Conservation (phyloP, 2,797 vertebrate species). For the Apodemus agrarius region DNA sequence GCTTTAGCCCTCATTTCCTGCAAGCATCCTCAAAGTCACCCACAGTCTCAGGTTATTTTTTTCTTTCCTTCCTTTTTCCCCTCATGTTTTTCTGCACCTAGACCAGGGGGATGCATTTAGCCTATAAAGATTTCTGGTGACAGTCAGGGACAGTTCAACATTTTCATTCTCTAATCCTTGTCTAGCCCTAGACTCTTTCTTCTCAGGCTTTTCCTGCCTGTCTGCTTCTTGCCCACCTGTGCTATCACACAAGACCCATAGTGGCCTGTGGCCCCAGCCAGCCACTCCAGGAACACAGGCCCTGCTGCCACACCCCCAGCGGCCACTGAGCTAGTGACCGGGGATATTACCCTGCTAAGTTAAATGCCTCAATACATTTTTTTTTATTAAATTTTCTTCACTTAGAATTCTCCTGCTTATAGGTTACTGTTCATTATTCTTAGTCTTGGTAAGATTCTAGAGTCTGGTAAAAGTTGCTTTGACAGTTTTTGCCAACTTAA, state of each 20-base stretch:
- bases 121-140: not conserved
- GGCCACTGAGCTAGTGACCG: not conserved
- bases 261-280: not conserved
- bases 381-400: not conserved
- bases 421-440: not conserved
- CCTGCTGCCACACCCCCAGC: not conserved
- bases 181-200: no score
- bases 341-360: not conserved
- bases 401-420: not conserved
- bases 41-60: not conserved
- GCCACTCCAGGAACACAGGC: not conserved
- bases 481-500: not conserved
- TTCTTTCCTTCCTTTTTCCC: not conserved
- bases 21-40: not conserved
- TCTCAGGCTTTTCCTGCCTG: not conserved
- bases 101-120: no score
- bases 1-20: not conserved
- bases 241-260: not conserved
- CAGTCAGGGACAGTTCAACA: not conserved
- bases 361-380: not conserved
- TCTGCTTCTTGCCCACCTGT: not conserved
- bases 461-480: not conserved
- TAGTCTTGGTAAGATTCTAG: not conserved
- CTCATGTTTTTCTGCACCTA: not conserved
- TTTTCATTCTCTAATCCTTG: not conserved